phyloP scores from a whole-genome alignment of 2,113 vertebrate genomes.

The Castor canadensis region DNA sequence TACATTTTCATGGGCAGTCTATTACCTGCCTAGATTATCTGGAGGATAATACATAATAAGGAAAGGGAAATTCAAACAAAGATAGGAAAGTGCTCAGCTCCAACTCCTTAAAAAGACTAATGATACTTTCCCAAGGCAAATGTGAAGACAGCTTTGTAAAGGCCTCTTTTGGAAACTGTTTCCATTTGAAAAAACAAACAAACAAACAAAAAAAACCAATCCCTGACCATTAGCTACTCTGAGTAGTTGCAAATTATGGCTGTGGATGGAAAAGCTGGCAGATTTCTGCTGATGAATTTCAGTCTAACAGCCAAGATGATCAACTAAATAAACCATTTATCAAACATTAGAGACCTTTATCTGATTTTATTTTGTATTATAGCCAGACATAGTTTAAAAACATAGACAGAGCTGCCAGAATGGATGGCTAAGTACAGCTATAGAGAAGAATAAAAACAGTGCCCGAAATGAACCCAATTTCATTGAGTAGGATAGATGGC shows the following conservation, averaged over 20 bases:
- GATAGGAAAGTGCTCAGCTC: background rate
- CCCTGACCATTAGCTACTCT: slow-evolving; percentile 37
- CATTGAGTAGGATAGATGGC: slow-evolving; percentile 9
- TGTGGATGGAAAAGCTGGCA: slow-evolving; percentile 54
- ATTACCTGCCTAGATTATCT: slow-evolving; percentile 15
- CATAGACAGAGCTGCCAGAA: slow-evolving; percentile 30
- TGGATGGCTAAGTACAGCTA: background rate
- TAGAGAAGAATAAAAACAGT: slow-evolving; percentile 50
- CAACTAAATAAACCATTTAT: slow-evolving; percentile 69
- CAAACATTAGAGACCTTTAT: slow-evolving; percentile 56
- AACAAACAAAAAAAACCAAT: background rate
- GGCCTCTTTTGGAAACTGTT: slow-evolving; percentile 25
- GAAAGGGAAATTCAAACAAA: slow-evolving; percentile 41
- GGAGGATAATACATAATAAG: background rate
- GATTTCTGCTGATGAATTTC: slow-evolving; percentile 60
- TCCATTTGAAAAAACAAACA: background rate
- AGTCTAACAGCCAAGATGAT: slow-evolving; percentile 55
- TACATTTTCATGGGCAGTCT: background rate
- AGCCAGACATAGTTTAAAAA: slow-evolving; percentile 59
- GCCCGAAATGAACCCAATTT: slow-evolving; percentile 46
- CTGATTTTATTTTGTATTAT: slow-evolving; percentile 65
- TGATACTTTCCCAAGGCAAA: background rate
- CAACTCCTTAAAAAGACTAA: slow-evolving; percentile 24
- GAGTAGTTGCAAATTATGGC: slow-evolving; percentile 18
- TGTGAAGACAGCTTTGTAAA: slow-evolving; percentile 14